Conservation (phyloP, 2,888 invertebrate species). For the Tuberolachnus salignus region DNA sequence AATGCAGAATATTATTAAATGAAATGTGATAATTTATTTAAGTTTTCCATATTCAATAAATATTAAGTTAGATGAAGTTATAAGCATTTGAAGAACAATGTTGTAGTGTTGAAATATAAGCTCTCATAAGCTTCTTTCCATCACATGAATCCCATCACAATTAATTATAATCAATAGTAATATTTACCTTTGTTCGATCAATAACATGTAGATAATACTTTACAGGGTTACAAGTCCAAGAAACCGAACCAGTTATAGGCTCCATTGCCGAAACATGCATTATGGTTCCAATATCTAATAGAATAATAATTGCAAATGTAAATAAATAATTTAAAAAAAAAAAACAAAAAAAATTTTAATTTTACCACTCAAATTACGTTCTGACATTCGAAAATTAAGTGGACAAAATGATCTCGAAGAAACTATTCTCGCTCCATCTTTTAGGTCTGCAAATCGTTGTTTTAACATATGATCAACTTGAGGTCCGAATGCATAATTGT, state of each 20-base stretch:
- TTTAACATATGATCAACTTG: slow-evolving; percentile 96
- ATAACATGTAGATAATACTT: slow-evolving; percentile 98
- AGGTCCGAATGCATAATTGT: slow-evolving; percentile 99
- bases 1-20: not conserved
- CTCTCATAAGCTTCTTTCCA: not conserved
- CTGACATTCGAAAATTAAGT: slow-evolving; percentile 97
- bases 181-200: slow-evolving; percentile 82
- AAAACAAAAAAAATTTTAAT: not conserved
- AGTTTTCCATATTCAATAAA: not conserved
- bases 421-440: slow-evolving; percentile 93
- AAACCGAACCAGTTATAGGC: slow-evolving; percentile 92
- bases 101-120: not conserved
- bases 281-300: slow-evolving; percentile 91
- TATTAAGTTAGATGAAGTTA: not conserved
- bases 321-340: slow-evolving; percentile 43
- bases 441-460: slow-evolving; percentile 93
- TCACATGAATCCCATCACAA: not conserved
- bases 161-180: not conserved
- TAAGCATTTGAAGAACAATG: not conserved
- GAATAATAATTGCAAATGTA: slow-evolving; percentile 12
- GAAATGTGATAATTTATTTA: not conserved
- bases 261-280: slow-evolving; percentile 98
- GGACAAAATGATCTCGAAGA: slow-evolving; percentile 99
- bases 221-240: slow-evolving; percentile 99
- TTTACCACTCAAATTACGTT: slow-evolving; percentile 89